A percentile compares a stretch with the other conserved stretches of the same genome.
phyloP scores from a whole-genome alignment of 2,113 vertebrate genomes.

The Vombatus ursinus region DNA sequence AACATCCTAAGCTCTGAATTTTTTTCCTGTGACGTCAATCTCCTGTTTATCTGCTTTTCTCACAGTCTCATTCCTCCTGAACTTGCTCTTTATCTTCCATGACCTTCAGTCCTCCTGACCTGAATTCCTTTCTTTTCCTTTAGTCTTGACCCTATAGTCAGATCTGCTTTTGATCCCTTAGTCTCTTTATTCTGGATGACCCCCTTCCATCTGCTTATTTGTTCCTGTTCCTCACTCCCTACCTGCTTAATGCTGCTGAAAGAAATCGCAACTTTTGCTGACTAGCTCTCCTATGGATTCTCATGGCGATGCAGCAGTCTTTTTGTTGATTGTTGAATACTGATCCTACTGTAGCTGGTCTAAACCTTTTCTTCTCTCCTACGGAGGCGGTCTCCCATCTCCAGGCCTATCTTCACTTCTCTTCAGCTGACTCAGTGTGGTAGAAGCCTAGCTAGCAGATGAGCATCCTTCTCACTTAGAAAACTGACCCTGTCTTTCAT shows the following conservation, averaged over 20 bases:
- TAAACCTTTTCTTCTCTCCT: neutral
- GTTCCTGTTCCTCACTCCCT: neutral
- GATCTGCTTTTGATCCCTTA: neutral
- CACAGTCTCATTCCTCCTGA: neutral
- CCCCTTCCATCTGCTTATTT: neutral
- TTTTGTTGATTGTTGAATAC: neutral
- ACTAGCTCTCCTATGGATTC: neutral
- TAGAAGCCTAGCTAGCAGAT: neutral
- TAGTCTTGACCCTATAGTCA: neutral
- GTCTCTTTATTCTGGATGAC: neutral
- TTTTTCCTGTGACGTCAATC: neutral
- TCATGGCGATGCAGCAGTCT: neutral
- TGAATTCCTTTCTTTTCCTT: neutral
- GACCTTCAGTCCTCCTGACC: neutral
- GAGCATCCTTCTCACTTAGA: neutral
- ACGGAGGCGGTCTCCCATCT: neutral
- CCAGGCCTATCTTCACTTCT: neutral
- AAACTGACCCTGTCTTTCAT: neutral
- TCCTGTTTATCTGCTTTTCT: neutral
- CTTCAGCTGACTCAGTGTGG: neutral
- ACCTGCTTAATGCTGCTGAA: neutral
- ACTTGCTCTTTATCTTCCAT: neutral
- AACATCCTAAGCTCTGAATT: neutral
- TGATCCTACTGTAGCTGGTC: neutral
- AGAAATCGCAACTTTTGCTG: neutral